Percentiles rank a stretch among this genome's conserved stretches.
Conservation (phyloP, 2,113 vertebrate genomes). For the Perognathus longimembris region DNA sequence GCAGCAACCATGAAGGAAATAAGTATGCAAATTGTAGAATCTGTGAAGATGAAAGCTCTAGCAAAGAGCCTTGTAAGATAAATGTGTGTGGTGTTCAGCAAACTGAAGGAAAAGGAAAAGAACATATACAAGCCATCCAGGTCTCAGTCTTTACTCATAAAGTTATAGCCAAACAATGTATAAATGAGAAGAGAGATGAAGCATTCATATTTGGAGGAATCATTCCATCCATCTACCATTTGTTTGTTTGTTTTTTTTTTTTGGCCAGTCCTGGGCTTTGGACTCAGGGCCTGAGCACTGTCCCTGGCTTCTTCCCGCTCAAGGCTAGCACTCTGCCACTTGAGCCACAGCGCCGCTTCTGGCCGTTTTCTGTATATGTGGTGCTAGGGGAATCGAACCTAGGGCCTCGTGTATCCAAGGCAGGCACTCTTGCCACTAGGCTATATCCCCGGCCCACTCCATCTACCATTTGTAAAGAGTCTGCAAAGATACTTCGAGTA, state of each 20-base stretch:
- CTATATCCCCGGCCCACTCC: too few relatives aligned
- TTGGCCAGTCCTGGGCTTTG: too few relatives aligned
- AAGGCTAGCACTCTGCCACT: too few relatives aligned
- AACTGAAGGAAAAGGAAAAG: not conserved
- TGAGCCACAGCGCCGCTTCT: too few relatives aligned
- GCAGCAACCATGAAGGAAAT: slow-evolving; percentile 1
- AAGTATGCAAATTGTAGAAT: not conserved
- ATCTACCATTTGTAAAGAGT: not conserved
- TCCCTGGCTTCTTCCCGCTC: too few relatives aligned
- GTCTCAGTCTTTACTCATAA: not conserved
- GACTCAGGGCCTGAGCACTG: too few relatives aligned
- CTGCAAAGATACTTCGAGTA: not conserved
- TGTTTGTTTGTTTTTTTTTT: too few relatives aligned
- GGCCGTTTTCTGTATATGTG: too few relatives aligned
- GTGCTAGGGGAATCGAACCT: too few relatives aligned
- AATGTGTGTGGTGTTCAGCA: not conserved
- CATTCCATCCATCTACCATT: not conserved
- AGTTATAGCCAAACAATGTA: not conserved
- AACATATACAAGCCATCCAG: not conserved
- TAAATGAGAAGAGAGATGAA: not conserved
- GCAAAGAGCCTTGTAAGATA: not conserved
- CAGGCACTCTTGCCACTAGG: too few relatives aligned
- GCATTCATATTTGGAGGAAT: not conserved
- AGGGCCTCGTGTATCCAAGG: too few relatives aligned
- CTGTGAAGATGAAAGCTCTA: not conserved